Percentiles rank a stretch among this genome's conserved stretches.
Conservation (phyloP, 2,888 invertebrate genomes). For the Nomada ruficornis region DNA sequence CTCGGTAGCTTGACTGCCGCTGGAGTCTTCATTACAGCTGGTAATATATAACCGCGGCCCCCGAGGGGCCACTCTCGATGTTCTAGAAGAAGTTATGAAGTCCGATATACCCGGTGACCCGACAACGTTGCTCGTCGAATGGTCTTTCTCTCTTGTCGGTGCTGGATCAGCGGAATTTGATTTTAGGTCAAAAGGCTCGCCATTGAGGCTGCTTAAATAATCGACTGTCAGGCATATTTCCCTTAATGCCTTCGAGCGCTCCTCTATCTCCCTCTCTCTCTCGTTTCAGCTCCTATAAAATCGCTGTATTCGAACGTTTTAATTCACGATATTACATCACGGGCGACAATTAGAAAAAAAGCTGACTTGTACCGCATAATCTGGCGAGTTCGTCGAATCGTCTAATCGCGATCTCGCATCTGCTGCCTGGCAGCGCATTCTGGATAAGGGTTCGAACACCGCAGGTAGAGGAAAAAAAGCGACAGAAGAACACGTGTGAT, state of each 20-base stretch:
- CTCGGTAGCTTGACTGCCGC: constrained; percentile 71
- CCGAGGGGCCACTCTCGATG: constrained; percentile 63
- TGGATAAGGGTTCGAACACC: constrained; percentile 58
- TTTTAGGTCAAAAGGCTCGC: constrained; percentile 29
- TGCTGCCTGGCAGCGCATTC: constrained; percentile 60
- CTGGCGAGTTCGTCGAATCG: constrained; percentile 33
- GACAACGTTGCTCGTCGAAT: neutral
- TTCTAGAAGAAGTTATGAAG: constrained; percentile 65
- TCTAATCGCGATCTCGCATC: constrained; percentile 64
- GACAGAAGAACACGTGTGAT: constrained; percentile 56
- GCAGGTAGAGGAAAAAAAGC: constrained; percentile 5
- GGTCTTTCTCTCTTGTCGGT: neutral
- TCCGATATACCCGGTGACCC: constrained; percentile 64
- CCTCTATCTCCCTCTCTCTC: too few relatives aligned
- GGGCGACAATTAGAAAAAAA: neutral
- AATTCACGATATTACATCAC: constrained; percentile 36
- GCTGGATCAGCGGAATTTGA: constrained; percentile 37
- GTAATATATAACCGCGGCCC: constrained; percentile 74
- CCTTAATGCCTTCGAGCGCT: neutral
- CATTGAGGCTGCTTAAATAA: constrained; percentile 1
- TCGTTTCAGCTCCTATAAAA: neutral
- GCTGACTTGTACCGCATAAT: constrained; percentile 24
- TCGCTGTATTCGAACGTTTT: constrained; percentile 20
- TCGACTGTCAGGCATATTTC: constrained; percentile 21
- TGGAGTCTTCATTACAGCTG: constrained; percentile 76